Base-by-base conservation (phyloP, 1,140 invertebrate species). In the Pachypeltis micranthus region DNA sequence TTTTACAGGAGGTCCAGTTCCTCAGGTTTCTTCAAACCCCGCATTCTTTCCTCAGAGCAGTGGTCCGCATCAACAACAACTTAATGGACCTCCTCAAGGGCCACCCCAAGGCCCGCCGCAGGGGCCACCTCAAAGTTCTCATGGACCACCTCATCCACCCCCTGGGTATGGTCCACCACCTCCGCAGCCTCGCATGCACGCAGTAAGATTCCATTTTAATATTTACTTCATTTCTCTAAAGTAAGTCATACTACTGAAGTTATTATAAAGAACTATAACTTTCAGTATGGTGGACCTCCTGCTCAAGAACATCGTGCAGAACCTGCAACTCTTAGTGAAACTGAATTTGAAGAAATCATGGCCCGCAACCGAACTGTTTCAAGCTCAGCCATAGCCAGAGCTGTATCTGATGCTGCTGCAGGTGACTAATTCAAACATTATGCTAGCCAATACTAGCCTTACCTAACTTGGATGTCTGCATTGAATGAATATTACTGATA, bases 321-420 rank as follows among this genome's bases (percentile, higher is more conserved):
- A 66, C 78, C 82, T 47, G 62, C 65, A 26, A 83, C 87, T 0
- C 80, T 97, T 24, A 87, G 84, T 65, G 95, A 98, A 75, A 86
- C 87, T 66, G 96, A 99, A 79, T 98, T 98, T 77, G 95, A 99
- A 77, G 96, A 99, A 75, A 94, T 98, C 39, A 96, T 99, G 90
- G 84, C 87, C 59, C 81, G 96, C 67, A 99, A 99, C 77, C 82
- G 95, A 66, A 98, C 94, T 12, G 95, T 99, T 1, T 97, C 93
- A 7, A 95, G 91, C 66, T 94, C 90, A 34, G 96, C 96, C 1
- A 98, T 99, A 65, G 90, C 92, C 14, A 80, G 96, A 66, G 96
- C 96, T 14, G 94, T 99, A 14, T 91, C 93, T 34, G 96, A 99
- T 78, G 96, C 96, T 1, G 93, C 94, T 26, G 90, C 91, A 62